Evolutionary conservation across 2,113 vertebrate genomes (phyloP).

Genomic region (Syngnathus scovelli): DNA sequence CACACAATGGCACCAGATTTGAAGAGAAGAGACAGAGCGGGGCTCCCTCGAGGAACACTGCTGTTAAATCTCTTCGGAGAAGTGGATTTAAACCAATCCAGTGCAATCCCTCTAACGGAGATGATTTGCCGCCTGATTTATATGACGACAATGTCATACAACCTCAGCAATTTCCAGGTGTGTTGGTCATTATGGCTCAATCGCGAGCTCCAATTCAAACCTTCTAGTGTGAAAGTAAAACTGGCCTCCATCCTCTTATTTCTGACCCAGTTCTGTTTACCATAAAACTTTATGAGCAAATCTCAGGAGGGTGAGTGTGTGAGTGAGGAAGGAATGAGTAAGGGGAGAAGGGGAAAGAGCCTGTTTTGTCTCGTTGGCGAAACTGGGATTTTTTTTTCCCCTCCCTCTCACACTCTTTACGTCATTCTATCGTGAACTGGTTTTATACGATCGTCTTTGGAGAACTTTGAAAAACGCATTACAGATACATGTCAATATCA

Average conservation of each 20-base stretch:
- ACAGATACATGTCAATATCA: neutral
- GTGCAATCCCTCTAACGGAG: constrained; percentile 6
- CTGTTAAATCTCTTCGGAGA: constrained; percentile 23
- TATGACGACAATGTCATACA: constrained; percentile 25
- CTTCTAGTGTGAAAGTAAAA: constrained; percentile 41
- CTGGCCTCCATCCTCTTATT: constrained; percentile 45
- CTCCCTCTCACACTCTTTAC: neutral
- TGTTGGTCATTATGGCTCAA: constrained; percentile 31
- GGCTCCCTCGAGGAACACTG: constrained; percentile 10
- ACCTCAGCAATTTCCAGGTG: constrained; percentile 42
- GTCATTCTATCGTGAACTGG: neutral
- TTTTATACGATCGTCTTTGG: neutral
- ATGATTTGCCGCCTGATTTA: constrained; percentile 35
- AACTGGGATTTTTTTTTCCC: constrained; percentile 4
- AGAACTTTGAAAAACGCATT: neutral
- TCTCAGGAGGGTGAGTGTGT: constrained; percentile 37
- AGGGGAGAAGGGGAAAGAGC: constrained; percentile 21
- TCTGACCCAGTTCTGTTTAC: constrained; percentile 63
- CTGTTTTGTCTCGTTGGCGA: constrained; percentile 35
- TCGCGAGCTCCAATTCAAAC: constrained; percentile 36
- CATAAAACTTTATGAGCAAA: constrained; percentile 63
- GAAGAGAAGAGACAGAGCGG: constrained; percentile 21
- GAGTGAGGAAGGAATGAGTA: constrained; percentile 41
- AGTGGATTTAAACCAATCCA: constrained; percentile 19
- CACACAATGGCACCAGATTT: constrained; percentile 37